A percentile compares a stretch with the other conserved stretches of the same genome.
phyloP scores from a whole-genome alignment of 2,797 vertebrate species.

The Manis javanica region DNA sequence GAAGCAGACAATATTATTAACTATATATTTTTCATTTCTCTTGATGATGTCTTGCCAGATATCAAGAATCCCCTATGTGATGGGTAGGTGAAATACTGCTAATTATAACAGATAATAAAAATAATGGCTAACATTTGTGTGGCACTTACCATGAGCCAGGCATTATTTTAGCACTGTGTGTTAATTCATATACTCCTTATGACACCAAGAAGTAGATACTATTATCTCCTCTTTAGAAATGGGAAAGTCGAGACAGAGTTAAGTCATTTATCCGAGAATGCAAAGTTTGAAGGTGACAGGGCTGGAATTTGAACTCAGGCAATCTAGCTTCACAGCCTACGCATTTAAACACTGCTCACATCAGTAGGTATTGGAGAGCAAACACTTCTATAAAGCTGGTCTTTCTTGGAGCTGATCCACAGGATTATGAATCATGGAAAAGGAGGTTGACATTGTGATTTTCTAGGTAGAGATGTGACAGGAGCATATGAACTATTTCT shows the following conservation, averaged over 20 bases:
- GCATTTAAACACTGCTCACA: background rate
- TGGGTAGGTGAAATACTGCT: background rate
- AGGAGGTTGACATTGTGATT: background rate
- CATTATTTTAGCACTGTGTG: background rate
- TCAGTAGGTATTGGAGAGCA: background rate
- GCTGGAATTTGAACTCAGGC: background rate
- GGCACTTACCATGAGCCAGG: background rate
- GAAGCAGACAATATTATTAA: constrained; percentile 1
- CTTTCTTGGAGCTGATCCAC: background rate
- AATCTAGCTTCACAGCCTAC: background rate
- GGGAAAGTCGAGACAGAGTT: background rate
- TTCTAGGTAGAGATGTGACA: background rate
- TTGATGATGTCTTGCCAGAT: background rate
- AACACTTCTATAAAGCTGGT: background rate
- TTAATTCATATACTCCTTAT: background rate
- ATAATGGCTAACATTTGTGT: background rate
- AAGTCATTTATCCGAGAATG: background rate
- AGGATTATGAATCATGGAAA: background rate
- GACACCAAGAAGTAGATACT: background rate
- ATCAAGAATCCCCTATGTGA: background rate
- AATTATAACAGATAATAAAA: background rate
- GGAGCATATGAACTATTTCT: background rate
- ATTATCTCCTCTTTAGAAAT: background rate
- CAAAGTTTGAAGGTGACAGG: background rate
- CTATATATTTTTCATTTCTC: background rate